Percentiles rank a stretch among this genome's conserved stretches.
These are phyloP conservation scores for Bostrychus sinensis DNA, from an alignment of 2,113 vertebrate genomes.

Conservation along the genomic window DNA sequence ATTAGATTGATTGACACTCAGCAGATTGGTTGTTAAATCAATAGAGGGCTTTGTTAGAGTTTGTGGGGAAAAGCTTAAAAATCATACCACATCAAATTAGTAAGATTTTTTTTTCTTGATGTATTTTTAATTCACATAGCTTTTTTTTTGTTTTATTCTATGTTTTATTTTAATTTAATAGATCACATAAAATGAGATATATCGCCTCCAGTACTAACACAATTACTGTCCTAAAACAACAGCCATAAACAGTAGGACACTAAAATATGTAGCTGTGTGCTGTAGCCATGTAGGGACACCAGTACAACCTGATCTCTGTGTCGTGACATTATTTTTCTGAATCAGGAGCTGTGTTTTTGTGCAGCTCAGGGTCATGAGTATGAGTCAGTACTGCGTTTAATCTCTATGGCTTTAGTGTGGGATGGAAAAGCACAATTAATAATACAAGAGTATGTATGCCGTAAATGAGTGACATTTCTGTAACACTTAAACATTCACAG, in stretches of 20 bases:
- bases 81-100: no score
- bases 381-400: constrained; percentile 58
- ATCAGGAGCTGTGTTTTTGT: constrained; percentile 32
- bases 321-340: constrained; percentile 55
- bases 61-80: no score
- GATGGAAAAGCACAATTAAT: constrained; percentile 6
- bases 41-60: not conserved
- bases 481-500: not conserved
- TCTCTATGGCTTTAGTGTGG: constrained; percentile 21
- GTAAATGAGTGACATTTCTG: not conserved
- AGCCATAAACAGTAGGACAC: not conserved
- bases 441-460: not conserved
- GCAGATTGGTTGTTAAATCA: not conserved
- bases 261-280: not conserved
- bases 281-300: constrained; percentile 21
- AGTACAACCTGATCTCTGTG: constrained; percentile 48
- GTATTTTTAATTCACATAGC: no score
- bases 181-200: no score
- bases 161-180: no score
- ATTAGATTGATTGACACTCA: not conserved
- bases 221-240: no score
- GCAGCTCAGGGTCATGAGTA: constrained; percentile 51
- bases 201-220: no score
- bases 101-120: no score
- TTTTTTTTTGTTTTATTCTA: no score